These are phyloP conservation scores for Coelinius sp. DNA, from an alignment of 2,888 invertebrate genomes.

Conservation along the genomic window DNA sequence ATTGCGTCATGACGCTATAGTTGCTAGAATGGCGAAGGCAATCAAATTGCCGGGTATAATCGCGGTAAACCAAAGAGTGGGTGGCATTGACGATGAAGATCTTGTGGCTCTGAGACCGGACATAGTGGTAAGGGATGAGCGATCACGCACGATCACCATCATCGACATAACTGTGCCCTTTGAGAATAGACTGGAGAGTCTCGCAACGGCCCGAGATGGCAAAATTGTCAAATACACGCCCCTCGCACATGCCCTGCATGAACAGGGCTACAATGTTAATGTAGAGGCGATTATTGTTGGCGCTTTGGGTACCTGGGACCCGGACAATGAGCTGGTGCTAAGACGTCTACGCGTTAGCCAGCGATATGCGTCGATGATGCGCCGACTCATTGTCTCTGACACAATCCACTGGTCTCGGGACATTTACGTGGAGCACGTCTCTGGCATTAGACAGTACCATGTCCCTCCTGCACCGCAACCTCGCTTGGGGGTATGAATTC, in stretches of 20 bases:
- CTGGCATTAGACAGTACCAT: constrained; percentile 51
- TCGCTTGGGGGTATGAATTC: too few species aligned
- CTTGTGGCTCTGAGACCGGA: constrained; percentile 42
- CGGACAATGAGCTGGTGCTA: constrained; percentile 52
- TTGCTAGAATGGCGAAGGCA: constrained; percentile 48
- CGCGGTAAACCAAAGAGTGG: constrained; percentile 41
- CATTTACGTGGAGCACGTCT: constrained; percentile 60
- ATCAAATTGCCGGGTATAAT: constrained; percentile 37
- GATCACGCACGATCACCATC: constrained; percentile 46
- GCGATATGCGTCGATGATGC: constrained; percentile 51
- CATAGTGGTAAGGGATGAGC: constrained; percentile 48
- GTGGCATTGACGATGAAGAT: background rate
- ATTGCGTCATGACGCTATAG: constrained; percentile 51
- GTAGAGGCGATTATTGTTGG: constrained; percentile 57
- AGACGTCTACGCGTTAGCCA: constrained; percentile 33
- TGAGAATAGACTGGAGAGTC: constrained; percentile 53
- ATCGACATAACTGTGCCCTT: constrained; percentile 60
- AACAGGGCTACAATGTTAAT: constrained; percentile 28
- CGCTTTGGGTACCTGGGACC: constrained; percentile 59
- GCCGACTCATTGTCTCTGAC: constrained; percentile 55
- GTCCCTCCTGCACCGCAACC: too few species aligned
- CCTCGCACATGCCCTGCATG: constrained; percentile 45
- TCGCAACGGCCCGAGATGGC: constrained; percentile 48
- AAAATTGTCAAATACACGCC: constrained; percentile 52
- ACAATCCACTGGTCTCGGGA: constrained; percentile 57